Evolutionary conservation across 1,140 invertebrate genomes (phyloP).

Genomic region (Pseudoatta argentina): DNA sequence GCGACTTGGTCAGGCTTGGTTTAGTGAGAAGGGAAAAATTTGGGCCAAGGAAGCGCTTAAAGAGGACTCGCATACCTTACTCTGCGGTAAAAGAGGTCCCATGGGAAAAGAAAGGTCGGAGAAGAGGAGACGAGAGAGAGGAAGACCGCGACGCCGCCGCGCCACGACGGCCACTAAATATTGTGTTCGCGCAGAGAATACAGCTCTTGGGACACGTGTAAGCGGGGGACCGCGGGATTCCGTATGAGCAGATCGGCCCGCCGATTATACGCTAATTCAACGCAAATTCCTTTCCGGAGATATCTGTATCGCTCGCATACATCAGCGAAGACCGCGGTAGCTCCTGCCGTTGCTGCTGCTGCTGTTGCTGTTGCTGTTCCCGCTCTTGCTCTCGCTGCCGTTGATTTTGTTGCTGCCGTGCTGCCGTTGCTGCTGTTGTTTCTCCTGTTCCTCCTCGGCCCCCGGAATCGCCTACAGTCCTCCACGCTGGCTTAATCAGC

Average conservation of each 20-base stretch:
- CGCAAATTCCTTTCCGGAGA: conserved; percentile 84
- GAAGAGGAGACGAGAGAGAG: conserved; percentile 41
- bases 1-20: background rate
- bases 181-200: conserved; percentile 84
- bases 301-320: conserved; percentile 85
- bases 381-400: background rate
- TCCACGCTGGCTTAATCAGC: conserved; percentile 74
- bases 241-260: conserved; percentile 84
- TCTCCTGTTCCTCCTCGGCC: background rate
- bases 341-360: conserved; percentile 63
- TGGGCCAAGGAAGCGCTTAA: conserved; percentile 54
- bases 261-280: conserved; percentile 87
- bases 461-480: conserved; percentile 40
- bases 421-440: background rate
- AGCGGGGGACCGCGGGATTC: conserved; percentile 84
- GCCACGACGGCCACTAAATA: conserved; percentile 80
- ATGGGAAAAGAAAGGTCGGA: conserved; percentile 65
- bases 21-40: conserved; percentile 64
- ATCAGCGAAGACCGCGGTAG: conserved; percentile 79
- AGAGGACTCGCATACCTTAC: conserved; percentile 70
- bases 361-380: background rate
- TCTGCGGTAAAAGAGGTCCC: conserved; percentile 63
- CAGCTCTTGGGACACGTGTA: conserved; percentile 85
- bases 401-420: conserved; percentile 2
- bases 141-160: conserved; percentile 62